phyloP scores from a whole-genome alignment of 2,113 vertebrate genomes.

The Jaculus jaculus region DNA sequence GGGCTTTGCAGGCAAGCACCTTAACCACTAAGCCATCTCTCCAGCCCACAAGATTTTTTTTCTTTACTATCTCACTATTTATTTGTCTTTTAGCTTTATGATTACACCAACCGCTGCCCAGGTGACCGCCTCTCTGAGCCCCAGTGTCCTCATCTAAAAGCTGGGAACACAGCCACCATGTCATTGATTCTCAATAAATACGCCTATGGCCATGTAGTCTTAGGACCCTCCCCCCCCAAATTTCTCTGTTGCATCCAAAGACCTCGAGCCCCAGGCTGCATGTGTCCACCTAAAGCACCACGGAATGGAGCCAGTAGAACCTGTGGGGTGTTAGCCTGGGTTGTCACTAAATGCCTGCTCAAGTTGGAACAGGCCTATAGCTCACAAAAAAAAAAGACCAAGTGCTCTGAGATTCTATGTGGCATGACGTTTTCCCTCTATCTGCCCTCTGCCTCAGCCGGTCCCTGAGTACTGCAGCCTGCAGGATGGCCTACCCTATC shows the following conservation, averaged over 20 bases:
- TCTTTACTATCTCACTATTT: neutral
- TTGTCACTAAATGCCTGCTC: neutral
- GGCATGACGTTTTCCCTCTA: neutral
- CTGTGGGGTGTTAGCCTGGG: fast-evolving
- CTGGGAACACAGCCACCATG: fast-evolving
- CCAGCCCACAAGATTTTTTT: neutral
- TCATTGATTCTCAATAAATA: fast-evolving
- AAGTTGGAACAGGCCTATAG: neutral
- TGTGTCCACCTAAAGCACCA: neutral
- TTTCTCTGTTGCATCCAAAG: neutral
- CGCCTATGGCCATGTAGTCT: no score
- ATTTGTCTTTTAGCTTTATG: neutral
- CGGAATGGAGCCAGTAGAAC: neutral
- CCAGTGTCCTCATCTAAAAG: neutral
- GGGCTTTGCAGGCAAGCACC: no score
- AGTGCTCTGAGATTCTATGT: neutral
- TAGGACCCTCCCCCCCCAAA: neutral
- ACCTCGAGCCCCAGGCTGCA: neutral
- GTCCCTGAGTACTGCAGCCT: constrained; percentile 88
- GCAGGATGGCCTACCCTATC: constrained; percentile 90
- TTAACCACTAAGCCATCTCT: no score
- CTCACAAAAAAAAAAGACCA: neutral
- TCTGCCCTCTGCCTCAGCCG: constrained; percentile 78
- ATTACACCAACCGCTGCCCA: no score
- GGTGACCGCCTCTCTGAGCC: neutral